Percentiles rank a stretch among this genome's conserved stretches.
Conservation (phyloP, 1,140 invertebrate species). For the Drosophila yakuba region DNA sequence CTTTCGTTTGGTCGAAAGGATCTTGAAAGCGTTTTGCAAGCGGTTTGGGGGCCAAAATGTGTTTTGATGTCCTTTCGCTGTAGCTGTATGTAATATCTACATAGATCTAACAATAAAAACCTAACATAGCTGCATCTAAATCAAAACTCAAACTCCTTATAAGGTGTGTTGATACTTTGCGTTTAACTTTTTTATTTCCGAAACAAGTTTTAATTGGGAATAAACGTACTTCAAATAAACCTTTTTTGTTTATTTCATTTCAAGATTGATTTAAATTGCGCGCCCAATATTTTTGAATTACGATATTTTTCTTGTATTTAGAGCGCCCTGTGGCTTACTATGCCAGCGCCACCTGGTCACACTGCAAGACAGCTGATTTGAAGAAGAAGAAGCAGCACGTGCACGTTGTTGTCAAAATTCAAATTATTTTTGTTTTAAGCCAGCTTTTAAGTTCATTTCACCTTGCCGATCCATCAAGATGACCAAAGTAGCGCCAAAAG, state of each 20-base stretch:
- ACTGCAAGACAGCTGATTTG: constrained; percentile 9
- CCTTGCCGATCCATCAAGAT: constrained; percentile 16
- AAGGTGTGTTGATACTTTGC: no score
- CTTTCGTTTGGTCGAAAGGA: constrained; percentile 46
- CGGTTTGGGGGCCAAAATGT: constrained; percentile 44
- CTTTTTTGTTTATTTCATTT: no score
- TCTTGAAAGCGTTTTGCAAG: constrained; percentile 62
- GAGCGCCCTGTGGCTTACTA: no score
- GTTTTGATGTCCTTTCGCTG: constrained; percentile 64
- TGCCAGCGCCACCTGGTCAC: neutral
- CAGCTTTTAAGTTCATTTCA: neutral
- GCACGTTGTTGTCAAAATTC: constrained; percentile 30
- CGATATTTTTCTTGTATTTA: neutral
- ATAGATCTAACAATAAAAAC: neutral
- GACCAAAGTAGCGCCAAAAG: constrained; percentile 52
- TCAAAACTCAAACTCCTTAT: neutral
- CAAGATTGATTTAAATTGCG: neutral
- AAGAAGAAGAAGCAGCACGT: constrained; percentile 52
- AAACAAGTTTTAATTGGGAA: neutral
- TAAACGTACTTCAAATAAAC: neutral
- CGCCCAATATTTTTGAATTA: neutral
- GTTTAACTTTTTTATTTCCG: neutral
- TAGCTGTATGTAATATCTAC: constrained; percentile 22
- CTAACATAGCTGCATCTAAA: constrained; percentile 6
- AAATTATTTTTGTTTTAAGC: constrained; percentile 1